Base-by-base conservation (phyloP, 2,113 vertebrate genomes). In the Uropsilus gracilis region DNA sequence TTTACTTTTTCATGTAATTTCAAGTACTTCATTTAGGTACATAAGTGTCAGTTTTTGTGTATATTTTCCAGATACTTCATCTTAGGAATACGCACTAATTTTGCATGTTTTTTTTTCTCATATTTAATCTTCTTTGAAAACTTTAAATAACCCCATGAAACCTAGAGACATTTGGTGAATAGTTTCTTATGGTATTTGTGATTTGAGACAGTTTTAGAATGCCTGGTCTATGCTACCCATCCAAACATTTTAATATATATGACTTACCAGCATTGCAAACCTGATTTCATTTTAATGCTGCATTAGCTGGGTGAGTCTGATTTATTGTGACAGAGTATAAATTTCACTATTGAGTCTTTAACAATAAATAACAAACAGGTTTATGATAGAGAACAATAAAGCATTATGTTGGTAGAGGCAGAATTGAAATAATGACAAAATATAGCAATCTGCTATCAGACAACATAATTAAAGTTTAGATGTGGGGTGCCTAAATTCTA, bases 361-460 rank as follows among this genome's bases (percentile, higher is more conserved):
- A 95, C 91, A 95, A 96, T 95, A 97, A 97, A 95, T 96, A 96
- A 95, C 2, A 8, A 94, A 89, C n/a, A 55, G 39, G 17, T 96
- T 89, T 91, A 50, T 95, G 92, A 90, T 88, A 89, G 30, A 76
- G 92, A 88, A 94, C 87, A 97, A 92, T 95, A 96, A 94, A 95
- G 34, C 84, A 89, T 95, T 95, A 90, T 93, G 80, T 93, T 96
- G 93, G 93, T 90, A 88, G 87, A 89, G 42, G 46, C 42, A 90
- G 76, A 96, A 77, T 75, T 93, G 83, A 95, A 97, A 95, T 91
- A 37, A 92, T 95, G 95, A 93, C 90, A 98, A 97, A 95, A 96
- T 96, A 94, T 71, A 94, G 72, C 44, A 94, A 89, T 97, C 88
- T 87, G 71, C 71, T 95, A 83, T 89, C 81, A 96, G 76, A 96